phyloP scores from a whole-genome alignment of 1,140 invertebrate genomes.

The Conus betulinus region DNA sequence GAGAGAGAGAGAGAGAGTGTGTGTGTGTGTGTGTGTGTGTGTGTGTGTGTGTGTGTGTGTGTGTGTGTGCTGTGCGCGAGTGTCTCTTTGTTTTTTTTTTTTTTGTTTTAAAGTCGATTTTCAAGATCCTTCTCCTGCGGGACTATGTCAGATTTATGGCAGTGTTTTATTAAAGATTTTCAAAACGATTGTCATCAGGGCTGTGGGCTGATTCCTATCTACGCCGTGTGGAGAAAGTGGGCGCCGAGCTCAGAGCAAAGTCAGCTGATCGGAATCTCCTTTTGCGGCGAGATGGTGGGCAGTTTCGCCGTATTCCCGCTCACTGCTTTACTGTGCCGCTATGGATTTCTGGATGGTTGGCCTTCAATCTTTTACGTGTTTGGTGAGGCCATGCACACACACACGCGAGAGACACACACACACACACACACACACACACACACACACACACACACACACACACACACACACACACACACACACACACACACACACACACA shows the following conservation, averaged over 20 bases:
- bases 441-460: not conserved
- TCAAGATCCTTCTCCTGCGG: too few relatives aligned
- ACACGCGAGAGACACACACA: not conserved
- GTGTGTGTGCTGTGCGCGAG: too few relatives aligned
- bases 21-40: too few relatives aligned
- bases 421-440: not conserved
- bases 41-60: too few relatives aligned
- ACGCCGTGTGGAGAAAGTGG: constrained; percentile 77
- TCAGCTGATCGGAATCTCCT: constrained; percentile 51
- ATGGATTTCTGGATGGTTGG: constrained; percentile 82
- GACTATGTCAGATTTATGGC: too few relatives aligned
- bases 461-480: not conserved
- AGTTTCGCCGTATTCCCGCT: constrained; percentile 62
- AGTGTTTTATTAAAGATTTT: not conserved
- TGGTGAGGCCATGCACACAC: constrained; percentile 76
- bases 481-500: too few relatives aligned
- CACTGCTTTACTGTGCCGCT: constrained; percentile 59
- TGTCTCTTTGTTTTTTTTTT: not conserved
- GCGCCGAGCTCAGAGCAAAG: constrained; percentile 86
- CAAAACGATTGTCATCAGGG: not conserved
- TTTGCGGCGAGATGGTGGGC: constrained; percentile 59
- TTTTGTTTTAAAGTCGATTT: not conserved
- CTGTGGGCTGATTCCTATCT: constrained; percentile 5
- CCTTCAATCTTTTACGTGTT: constrained; percentile 93
- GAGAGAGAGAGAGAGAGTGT: too few relatives aligned